phyloP scores from a whole-genome alignment of 2,888 invertebrate species.

The Adelphocoris suturalis region DNA sequence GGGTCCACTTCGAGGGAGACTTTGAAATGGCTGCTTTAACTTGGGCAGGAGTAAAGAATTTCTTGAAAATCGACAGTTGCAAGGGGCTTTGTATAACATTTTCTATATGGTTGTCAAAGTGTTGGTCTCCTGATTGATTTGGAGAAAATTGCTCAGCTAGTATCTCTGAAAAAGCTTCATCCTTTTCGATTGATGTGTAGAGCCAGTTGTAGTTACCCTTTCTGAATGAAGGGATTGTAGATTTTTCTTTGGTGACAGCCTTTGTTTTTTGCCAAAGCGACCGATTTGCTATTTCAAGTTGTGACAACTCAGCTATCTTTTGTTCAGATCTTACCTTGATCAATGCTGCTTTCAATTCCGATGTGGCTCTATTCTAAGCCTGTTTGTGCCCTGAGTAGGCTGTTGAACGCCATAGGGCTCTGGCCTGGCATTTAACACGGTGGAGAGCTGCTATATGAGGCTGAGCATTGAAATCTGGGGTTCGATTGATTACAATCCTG shows the following conservation, averaged over 20 bases:
- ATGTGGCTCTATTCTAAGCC: conserved; percentile 49
- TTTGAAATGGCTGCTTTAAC: conserved; percentile 24
- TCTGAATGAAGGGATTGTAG: conserved; percentile 37
- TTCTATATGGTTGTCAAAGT: too few relatives aligned
- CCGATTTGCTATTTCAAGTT: conserved; percentile 5
- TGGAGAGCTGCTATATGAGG: conserved; percentile 17
- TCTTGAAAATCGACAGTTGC: conserved; percentile 27
- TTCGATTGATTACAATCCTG: not conserved
- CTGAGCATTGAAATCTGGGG: not conserved
- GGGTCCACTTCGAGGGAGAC: conserved; percentile 41
- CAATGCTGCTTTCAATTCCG: conserved; percentile 24
- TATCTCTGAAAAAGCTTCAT: conserved; percentile 46
- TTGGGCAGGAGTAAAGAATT: conserved; percentile 57
- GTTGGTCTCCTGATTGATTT: not conserved
- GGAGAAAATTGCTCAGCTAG: too few relatives aligned
- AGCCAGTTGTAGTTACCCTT: conserved; percentile 2
- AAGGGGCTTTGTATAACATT: conserved; percentile 45
- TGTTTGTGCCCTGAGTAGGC: conserved; percentile 45
- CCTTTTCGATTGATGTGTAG: conserved; percentile 37
- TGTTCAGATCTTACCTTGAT: conserved; percentile 26
- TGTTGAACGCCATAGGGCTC: conserved; percentile 2
- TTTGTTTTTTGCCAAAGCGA: conserved; percentile 57
- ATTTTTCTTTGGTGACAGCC: conserved; percentile 1
- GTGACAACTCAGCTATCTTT: conserved; percentile 6
- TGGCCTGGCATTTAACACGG: not conserved